phyloP scores from a whole-genome alignment of 1,140 invertebrate species.

The Diprion similis region DNA sequence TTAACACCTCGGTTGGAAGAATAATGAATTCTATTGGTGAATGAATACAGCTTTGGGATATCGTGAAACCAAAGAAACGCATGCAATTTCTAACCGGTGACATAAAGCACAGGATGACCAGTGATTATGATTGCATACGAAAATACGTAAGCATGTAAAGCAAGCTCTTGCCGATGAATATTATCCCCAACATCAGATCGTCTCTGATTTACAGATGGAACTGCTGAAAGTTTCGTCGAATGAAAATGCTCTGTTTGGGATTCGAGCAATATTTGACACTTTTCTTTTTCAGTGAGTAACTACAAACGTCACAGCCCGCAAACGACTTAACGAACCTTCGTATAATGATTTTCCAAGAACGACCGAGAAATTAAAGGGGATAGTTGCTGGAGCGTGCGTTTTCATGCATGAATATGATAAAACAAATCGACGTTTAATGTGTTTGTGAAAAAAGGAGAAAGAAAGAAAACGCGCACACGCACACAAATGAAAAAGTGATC shows the following conservation, averaged over 20 bases:
- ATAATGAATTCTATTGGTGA: neutral
- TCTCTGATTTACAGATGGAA: neutral
- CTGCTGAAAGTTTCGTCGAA: neutral
- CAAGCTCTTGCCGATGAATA: too few relatives aligned
- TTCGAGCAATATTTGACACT: too few relatives aligned
- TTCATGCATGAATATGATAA: neutral
- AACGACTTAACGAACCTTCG: too few relatives aligned
- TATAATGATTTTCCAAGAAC: too few relatives aligned
- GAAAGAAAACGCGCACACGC: too few relatives aligned
- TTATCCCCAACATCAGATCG: too few relatives aligned
- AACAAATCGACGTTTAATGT: neutral
- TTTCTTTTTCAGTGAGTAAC: too few relatives aligned
- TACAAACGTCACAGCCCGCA: too few relatives aligned
- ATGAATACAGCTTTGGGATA: neutral
- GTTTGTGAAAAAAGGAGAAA: too few relatives aligned
- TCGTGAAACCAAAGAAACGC: neutral
- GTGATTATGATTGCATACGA: neutral
- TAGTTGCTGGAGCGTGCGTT: neutral
- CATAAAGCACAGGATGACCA: neutral
- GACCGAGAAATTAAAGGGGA: neutral
- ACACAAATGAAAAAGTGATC: neutral
- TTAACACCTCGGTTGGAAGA: too few relatives aligned
- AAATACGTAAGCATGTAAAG: neutral
- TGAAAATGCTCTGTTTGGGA: neutral
- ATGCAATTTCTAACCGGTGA: neutral